Conservation (phyloP, 2,113 vertebrate species). For the Sceloporus undulatus region DNA sequence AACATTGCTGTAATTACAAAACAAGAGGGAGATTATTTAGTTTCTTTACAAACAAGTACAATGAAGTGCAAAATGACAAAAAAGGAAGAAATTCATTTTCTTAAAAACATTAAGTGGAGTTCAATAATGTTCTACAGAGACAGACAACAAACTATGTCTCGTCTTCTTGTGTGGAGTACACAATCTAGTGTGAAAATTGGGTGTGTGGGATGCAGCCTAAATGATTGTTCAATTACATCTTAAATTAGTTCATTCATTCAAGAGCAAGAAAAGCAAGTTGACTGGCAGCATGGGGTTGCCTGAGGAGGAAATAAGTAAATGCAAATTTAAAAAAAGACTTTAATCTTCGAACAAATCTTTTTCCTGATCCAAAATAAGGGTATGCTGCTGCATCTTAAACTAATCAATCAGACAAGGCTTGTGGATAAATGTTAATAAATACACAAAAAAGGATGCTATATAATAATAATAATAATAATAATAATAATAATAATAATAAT, state of each 20-base stretch:
- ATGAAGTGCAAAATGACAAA: not conserved
- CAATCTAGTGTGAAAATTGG: conserved; percentile 35
- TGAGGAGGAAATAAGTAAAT: conserved; percentile 42
- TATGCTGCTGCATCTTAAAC: conserved; percentile 34
- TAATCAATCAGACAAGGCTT: conserved; percentile 45
- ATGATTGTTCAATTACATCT: conserved; percentile 45
- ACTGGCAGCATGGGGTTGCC: conserved; percentile 26
- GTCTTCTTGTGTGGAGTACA: not conserved
- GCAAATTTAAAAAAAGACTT: not conserved
- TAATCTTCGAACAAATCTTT: conserved; percentile 26
- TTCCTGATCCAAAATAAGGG: conserved; percentile 9
- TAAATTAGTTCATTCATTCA: conserved; percentile 45
- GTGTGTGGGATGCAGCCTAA: conserved; percentile 31
- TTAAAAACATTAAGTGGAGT: conserved; percentile 12
- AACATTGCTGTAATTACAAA: conserved; percentile 11
- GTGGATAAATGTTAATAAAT: conserved; percentile 37
- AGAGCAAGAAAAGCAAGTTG: conserved; percentile 48
- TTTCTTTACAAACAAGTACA: not conserved
- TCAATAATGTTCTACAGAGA: not conserved
- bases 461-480: too few relatives aligned
- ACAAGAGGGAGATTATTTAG: not conserved
- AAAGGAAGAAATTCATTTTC: not conserved
- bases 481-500: too few relatives aligned
- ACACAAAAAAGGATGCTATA: conserved; percentile 11
- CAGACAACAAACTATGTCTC: not conserved